Evolutionary conservation across 2,113 vertebrate genomes (phyloP).

Genomic region (Pampusana beccarii): DNA sequence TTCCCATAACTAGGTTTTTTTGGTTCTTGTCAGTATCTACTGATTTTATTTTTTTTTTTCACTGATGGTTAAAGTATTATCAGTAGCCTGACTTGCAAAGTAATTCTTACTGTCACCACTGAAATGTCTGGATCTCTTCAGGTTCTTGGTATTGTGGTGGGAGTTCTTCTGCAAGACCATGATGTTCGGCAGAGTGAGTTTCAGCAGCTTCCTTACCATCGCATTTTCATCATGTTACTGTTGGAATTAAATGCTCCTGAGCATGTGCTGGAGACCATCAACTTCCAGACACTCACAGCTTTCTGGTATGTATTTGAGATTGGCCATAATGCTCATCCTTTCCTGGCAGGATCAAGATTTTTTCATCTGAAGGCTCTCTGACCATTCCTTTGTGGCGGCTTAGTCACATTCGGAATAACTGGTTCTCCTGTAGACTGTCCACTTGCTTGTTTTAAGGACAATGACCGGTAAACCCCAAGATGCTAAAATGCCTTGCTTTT

Average conservation of each 20-base stretch:
- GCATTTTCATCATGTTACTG: conserved; percentile 98
- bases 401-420: not conserved
- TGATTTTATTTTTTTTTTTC: too few relatives aligned
- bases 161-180: conserved; percentile 96
- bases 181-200: conserved; percentile 98
- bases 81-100: not conserved
- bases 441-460: conserved; percentile 9
- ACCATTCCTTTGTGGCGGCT: conserved; percentile 1
- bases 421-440: not conserved
- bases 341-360: not conserved
- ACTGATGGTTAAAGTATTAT: not conserved
- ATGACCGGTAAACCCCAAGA: not conserved
- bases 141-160: conserved; percentile 98
- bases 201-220: conserved; percentile 97
- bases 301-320: conserved; percentile 85
- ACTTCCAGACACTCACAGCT: conserved; percentile 98
- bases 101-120: not conserved
- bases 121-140: not conserved
- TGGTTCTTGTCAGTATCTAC: not conserved
- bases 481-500: conserved; percentile 50
- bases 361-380: not conserved
- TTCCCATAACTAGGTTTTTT: not conserved
- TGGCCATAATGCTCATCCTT: not conserved
- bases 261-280: conserved; percentile 97
- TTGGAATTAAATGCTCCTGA: conserved; percentile 97